Percentiles rank a stretch among this genome's conserved stretches.
These are phyloP conservation scores for Todiramphus chloris DNA, from an alignment of 2,113 vertebrate genomes.

Conservation along the genomic window DNA sequence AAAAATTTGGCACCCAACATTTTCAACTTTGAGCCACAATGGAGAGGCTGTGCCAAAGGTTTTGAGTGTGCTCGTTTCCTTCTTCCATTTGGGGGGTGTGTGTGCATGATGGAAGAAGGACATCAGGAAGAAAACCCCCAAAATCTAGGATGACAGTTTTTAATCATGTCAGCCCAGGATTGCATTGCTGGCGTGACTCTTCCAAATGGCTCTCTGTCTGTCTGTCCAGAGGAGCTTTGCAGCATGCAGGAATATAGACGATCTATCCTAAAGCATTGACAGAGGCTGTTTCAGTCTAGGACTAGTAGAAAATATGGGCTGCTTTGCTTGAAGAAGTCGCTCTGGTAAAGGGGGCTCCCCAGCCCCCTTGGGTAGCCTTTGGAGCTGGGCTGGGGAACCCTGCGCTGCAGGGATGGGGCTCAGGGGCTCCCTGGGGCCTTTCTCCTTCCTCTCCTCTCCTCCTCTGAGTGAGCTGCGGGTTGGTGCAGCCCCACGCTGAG, in stretches of 20 bases:
- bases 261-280: neutral
- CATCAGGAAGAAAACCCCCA: neutral
- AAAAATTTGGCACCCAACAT: constrained; percentile 59
- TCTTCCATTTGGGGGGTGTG: neutral
- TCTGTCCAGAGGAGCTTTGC: constrained; percentile 16
- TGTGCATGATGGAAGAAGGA: neutral
- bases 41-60: constrained; percentile 27
- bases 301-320: neutral
- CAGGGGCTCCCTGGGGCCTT: neutral
- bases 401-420: neutral
- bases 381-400: neutral
- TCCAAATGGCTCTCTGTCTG: neutral
- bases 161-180: neutral
- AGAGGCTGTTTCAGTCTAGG: neutral
- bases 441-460: neutral
- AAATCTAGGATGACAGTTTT: neutral
- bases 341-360: neutral
- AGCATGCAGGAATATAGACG: neutral
- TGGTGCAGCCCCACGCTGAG: neutral
- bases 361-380: neutral
- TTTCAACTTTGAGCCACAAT: neutral
- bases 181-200: neutral
- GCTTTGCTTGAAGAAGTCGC: neutral
- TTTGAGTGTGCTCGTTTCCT: neutral
- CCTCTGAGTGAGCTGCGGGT: neutral